Evolutionary conservation across 2,888 invertebrate genomes (phyloP).

Genomic region (Parnassius smintheus): DNA sequence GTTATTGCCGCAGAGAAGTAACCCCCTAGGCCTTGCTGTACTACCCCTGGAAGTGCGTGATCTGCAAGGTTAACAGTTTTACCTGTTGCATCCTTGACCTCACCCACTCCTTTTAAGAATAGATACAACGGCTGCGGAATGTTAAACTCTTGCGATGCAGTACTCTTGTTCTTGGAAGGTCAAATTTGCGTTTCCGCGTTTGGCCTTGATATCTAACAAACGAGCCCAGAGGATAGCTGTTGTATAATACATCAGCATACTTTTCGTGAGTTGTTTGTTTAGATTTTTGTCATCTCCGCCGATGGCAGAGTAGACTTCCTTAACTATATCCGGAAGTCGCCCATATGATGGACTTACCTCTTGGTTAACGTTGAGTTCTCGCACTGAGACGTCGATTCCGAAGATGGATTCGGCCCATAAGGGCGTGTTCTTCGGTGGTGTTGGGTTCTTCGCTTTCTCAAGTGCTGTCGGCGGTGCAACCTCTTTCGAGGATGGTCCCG

Average conservation of each 20-base stretch:
- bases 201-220: constrained; percentile 35
- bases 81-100: constrained; percentile 23
- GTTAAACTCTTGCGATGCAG: constrained; percentile 38
- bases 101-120: constrained; percentile 26
- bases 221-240: constrained; percentile 35
- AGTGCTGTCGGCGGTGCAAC: constrained; percentile 17
- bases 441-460: constrained; percentile 25
- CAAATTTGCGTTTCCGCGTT: constrained; percentile 29
- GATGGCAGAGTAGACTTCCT: constrained; percentile 34
- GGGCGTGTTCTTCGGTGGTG: constrained; percentile 27
- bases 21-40: constrained; percentile 11
- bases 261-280: constrained; percentile 34
- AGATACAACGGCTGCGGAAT: constrained; percentile 39
- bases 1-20: constrained; percentile 7
- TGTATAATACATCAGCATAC: constrained; percentile 33
- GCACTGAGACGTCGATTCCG: constrained; percentile 33
- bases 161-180: constrained; percentile 33
- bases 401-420: constrained; percentile 37
- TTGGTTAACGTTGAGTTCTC: constrained; percentile 36
- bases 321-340: constrained; percentile 17
- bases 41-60: constrained; percentile 9
- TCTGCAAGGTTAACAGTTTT: constrained; percentile 15
- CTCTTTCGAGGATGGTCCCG: constrained; percentile 18
- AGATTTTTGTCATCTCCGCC: constrained; percentile 34
- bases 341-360: constrained; percentile 27